Conservation (phyloP, 2,797 vertebrate species). For the Otolemur crassicaudatus region DNA sequence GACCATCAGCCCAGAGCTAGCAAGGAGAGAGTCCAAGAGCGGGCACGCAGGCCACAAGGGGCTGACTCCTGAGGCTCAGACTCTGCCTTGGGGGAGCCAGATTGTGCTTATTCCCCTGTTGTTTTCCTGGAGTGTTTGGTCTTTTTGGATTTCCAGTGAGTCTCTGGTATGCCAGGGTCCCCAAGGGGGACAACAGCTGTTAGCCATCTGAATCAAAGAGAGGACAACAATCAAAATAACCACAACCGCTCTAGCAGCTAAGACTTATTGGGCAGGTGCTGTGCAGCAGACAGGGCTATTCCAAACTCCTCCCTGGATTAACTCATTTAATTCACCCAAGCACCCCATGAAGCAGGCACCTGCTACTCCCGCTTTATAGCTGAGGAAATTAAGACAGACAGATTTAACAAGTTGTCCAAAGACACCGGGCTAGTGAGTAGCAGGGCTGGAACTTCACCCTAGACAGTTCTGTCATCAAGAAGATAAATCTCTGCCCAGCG, state of each 20-base stretch:
- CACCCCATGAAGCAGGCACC: neutral
- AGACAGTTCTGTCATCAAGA: neutral
- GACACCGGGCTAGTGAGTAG: neutral
- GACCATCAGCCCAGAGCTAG: accelerated
- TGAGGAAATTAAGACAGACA: neutral
- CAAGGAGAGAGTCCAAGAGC: neutral
- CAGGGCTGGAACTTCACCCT: neutral
- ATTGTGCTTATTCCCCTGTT: neutral
- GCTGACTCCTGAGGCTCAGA: neutral
- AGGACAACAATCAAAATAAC: neutral
- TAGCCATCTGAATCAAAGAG: neutral
- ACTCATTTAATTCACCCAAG: neutral
- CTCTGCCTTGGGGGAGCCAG: neutral
- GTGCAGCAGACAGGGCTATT: accelerated
- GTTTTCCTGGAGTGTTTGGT: neutral
- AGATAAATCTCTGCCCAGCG: no score
- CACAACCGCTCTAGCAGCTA: neutral
- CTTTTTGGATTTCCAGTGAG: neutral
- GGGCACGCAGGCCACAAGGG: accelerated
- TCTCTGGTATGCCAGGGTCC: neutral
- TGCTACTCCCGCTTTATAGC: neutral
- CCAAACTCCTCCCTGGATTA: neutral
- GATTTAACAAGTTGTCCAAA: neutral
- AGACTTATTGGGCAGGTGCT: neutral
- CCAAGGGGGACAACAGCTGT: neutral